Evolutionary conservation across 1,140 invertebrate genomes (phyloP).

Genomic region (Sitobion miscanthi): DNA sequence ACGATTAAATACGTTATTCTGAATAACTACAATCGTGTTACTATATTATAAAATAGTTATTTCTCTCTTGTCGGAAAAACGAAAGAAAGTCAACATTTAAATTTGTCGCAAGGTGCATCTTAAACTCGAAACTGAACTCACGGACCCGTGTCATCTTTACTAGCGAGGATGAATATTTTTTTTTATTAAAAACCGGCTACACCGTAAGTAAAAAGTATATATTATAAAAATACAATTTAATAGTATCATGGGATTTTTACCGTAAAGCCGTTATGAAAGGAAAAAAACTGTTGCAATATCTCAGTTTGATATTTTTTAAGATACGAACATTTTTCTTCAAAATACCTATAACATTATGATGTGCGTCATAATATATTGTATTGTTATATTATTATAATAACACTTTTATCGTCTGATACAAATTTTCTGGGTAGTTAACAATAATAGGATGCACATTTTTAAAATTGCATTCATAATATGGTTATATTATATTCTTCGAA

Average conservation of each 20-base stretch:
- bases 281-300: background rate
- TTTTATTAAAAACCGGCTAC: background rate
- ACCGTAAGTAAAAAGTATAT: background rate
- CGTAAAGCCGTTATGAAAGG: background rate
- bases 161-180: background rate
- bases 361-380: background rate
- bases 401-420: background rate
- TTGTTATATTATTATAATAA: background rate
- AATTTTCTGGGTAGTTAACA: conserved; percentile 2
- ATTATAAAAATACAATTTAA: background rate
- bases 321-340: background rate
- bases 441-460: background rate
- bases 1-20: background rate
- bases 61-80: background rate
- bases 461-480: background rate
- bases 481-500: background rate
- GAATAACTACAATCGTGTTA: background rate
- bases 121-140: background rate
- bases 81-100: background rate
- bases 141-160: background rate
- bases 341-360: background rate
- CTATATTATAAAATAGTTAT: background rate
- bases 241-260: background rate
- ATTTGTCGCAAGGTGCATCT: background rate
- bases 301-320: background rate